Evolutionary conservation across 2,113 vertebrate species (phyloP).

Genomic region (Microtus montanus): DNA sequence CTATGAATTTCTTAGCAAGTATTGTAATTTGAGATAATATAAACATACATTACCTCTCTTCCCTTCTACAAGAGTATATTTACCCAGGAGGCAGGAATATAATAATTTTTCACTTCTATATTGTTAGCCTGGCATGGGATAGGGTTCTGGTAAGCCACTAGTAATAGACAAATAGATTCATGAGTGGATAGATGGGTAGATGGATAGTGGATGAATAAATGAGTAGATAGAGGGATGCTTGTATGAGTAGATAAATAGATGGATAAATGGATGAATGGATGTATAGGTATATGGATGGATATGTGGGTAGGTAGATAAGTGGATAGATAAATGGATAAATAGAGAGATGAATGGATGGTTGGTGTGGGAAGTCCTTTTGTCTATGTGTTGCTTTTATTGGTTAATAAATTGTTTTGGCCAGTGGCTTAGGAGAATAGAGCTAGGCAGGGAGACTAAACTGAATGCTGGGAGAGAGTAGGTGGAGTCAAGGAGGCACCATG

Average conservation of each 20-base stretch:
- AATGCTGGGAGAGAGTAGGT: too few species aligned
- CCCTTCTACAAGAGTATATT: neutral
- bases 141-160: neutral
- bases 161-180: neutral
- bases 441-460: too few species aligned
- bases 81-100: neutral
- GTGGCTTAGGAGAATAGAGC: too few species aligned
- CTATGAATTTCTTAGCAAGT: neutral
- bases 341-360: too few species aligned
- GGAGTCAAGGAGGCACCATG: too few species aligned
- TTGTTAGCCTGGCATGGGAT: neutral
- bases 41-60: too few species aligned
- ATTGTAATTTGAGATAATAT: neutral
- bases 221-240: too few species aligned
- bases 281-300: neutral
- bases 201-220: neutral
- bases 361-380: too few species aligned
- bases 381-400: neutral
- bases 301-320: accelerated
- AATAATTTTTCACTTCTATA: neutral
- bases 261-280: too few species aligned
- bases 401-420: too few species aligned
- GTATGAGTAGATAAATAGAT: neutral
- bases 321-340: too few species aligned
- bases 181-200: neutral